Percentiles rank a stretch among this genome's conserved stretches.
phyloP scores from a whole-genome alignment of 1,140 invertebrate genomes.

The Zaprionus kolodkinae region DNA sequence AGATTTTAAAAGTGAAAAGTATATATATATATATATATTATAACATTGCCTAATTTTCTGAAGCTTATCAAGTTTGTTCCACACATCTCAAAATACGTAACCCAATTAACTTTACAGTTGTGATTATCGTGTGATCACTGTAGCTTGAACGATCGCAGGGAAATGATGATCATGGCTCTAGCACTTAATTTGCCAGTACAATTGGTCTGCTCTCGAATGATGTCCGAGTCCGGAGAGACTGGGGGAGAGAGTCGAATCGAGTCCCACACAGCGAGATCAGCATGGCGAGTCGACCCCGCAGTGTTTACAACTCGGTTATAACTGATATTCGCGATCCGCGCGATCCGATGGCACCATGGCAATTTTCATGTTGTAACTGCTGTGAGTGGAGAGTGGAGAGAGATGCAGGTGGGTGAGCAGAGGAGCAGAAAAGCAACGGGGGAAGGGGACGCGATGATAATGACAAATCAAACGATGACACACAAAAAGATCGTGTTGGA shows the following conservation, averaged over 20 bases:
- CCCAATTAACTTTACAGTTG: too few relatives aligned
- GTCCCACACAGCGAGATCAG: conserved; percentile 47
- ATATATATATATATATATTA: too few relatives aligned
- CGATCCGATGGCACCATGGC: conserved; percentile 55
- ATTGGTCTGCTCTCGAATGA: neutral
- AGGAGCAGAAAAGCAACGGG: neutral
- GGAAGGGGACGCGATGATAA: conserved; percentile 71
- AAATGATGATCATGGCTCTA: conserved; percentile 37
- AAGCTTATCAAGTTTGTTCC: too few relatives aligned
- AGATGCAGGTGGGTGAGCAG: neutral
- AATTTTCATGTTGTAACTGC: conserved; percentile 77
- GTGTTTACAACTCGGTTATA: conserved; percentile 70
- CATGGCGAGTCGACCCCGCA: conserved; percentile 28
- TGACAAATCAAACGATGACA: conserved; percentile 83
- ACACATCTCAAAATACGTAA: too few relatives aligned
- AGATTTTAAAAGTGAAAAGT: too few relatives aligned
- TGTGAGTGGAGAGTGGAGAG: conserved; percentile 5
- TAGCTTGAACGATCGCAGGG: conserved; percentile 3
- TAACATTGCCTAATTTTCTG: too few relatives aligned
- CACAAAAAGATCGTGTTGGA: conserved; percentile 79
- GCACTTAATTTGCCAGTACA: conserved; percentile 29
- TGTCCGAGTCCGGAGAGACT: neutral
- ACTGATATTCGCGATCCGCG: conserved; percentile 72
- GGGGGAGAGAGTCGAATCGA: neutral
- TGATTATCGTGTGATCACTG: neutral